A percentile compares a stretch with the other conserved stretches of the same genome.
These are phyloP conservation scores for Drosophila antonietae DNA, from an alignment of 2,888 invertebrate species.

Conservation along the genomic window DNA sequence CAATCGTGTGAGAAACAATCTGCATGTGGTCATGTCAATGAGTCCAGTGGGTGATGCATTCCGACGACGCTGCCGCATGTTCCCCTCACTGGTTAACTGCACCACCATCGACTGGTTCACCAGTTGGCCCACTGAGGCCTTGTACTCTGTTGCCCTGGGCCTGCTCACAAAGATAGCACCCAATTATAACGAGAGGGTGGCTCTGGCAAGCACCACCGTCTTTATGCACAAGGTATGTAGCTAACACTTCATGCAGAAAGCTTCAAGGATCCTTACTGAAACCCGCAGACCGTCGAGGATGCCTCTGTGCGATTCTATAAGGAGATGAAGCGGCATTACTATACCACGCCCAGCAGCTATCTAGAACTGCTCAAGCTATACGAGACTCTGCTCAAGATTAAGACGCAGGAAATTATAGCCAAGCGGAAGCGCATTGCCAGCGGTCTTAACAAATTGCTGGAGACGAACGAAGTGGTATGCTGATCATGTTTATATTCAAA, in stretches of 20 bases:
- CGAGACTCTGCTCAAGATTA: constrained; percentile 89
- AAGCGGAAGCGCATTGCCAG: constrained; percentile 89
- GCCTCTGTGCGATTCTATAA: constrained; percentile 91
- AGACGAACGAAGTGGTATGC: constrained; percentile 83
- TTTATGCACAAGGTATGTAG: constrained; percentile 88
- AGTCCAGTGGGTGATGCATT: constrained; percentile 96
- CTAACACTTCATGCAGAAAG: not conserved
- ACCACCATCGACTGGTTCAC: constrained; percentile 98
- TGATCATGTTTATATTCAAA: not conserved
- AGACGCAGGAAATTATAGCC: constrained; percentile 88
- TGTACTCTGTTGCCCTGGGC: constrained; percentile 92
- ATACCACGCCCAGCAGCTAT: constrained; percentile 96
- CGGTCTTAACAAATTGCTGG: constrained; percentile 87
- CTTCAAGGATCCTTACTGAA: not conserved
- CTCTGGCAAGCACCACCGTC: constrained; percentile 88
- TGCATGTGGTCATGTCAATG: constrained; percentile 95
- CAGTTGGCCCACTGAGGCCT: constrained; percentile 95
- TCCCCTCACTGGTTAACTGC: constrained; percentile 96
- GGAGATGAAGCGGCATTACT: constrained; percentile 94
- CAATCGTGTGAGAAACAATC: constrained; percentile 91
- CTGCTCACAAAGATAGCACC: constrained; percentile 88
- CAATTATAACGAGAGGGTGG: constrained; percentile 85
- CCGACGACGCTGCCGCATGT: constrained; percentile 95
- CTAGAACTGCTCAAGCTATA: constrained; percentile 93
- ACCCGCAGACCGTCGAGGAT: constrained; percentile 89